Base-by-base conservation (phyloP, 2,888 invertebrate species). In the Mallateleia sp. region DNA sequence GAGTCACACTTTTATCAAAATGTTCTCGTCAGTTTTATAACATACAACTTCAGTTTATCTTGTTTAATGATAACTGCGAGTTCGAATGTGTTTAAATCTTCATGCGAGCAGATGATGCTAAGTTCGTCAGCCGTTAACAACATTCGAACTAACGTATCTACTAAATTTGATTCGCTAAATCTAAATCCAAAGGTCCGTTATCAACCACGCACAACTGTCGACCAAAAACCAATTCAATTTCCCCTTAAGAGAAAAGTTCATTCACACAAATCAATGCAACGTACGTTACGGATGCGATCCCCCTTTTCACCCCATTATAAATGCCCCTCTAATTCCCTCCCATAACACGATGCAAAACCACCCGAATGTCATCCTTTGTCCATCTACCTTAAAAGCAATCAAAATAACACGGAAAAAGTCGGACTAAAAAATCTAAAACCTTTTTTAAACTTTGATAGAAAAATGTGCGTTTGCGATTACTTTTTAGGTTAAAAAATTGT, bases 311-410 rank as follows among this genome's bases (percentile, higher is more conserved):
- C n/a, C 42, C 47, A 47, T 54, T 67, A 58, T 78, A 62, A 67
- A 34, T 79, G 67, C 38, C 67, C 58, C 60, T 60, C 38, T 79
- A 79, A 79, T 79, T 50, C 28, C 50, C 60, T 69, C 78, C 32
- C 15, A 47, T 58, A 67, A 77, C 69, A 67, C 14, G 69, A 54
- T 52, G n/a, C 67, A 52, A 78, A 78, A 62, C 47, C 74, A 62
- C 50, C 71, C n/a, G 32, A 58, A 25, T 50, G 25, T 72, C 71
- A 45, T 54, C 52, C 28, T 52, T 9, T 15, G 22, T 11, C 22
- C 18, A 28, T 18, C 42, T 42, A 52, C 62, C 34, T 45, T 60
- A 32, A 50, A 15, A 47, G 28, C 15, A 67, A 32, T 18, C 24
- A 47, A 64, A 64, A 18, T 32, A 20, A 20, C 42, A 42, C 18